Conservation (phyloP, 2,113 vertebrate species). For the Nanorana parkeri region DNA sequence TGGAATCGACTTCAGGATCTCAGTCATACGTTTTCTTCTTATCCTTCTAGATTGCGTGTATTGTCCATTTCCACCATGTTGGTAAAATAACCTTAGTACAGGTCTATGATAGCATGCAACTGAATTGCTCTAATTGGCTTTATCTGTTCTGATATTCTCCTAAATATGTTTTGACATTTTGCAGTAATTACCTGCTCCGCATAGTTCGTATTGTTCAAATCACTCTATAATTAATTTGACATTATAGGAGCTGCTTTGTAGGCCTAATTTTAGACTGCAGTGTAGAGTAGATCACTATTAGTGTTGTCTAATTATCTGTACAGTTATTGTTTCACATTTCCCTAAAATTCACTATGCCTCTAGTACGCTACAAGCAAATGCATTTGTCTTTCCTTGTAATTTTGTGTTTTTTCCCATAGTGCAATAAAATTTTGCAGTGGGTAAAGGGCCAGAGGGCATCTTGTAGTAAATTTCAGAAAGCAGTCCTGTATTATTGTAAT, state of each 20-base stretch:
- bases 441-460: too few species aligned
- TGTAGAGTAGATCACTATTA: neutral
- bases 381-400: too few species aligned
- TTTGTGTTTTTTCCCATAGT: too few species aligned
- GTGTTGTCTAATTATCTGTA: too few species aligned
- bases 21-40: neutral
- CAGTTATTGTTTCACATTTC: too few species aligned
- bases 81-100: neutral
- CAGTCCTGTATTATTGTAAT: too few species aligned
- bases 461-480: too few species aligned
- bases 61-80: neutral
- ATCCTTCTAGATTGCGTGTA: neutral
- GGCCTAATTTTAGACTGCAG: constrained; percentile 6
- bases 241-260: constrained; percentile 5
- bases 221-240: constrained; percentile 18
- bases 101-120: neutral
- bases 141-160: neutral
- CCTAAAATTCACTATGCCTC: too few species aligned
- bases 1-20: too few species aligned
- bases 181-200: neutral
- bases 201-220: constrained; percentile 7
- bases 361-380: too few species aligned
- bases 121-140: constrained; percentile 21
- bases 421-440: too few species aligned
- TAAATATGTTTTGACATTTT: constrained; percentile 18